A percentile compares a stretch with the other conserved stretches of the same genome.
These are phyloP conservation scores for Oriolus oriolus DNA, from an alignment of 2,113 vertebrate genomes.

Conservation along the genomic window DNA sequence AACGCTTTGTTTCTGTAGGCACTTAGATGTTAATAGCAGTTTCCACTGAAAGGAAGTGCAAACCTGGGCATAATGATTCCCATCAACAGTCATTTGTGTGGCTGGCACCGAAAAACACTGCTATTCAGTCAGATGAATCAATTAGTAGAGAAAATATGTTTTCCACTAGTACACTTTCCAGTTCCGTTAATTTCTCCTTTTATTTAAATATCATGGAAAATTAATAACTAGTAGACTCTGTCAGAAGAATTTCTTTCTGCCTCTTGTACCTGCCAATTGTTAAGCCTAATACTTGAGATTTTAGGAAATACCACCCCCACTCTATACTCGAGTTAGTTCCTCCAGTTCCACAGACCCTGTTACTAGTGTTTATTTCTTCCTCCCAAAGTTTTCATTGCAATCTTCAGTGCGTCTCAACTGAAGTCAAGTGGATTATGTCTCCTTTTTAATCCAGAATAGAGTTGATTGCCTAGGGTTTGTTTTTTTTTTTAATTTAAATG, in stretches of 20 bases:
- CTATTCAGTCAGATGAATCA: neutral
- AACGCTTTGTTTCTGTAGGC: conserved; percentile 28
- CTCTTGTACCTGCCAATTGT: neutral
- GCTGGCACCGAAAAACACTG: neutral
- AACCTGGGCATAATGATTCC: neutral
- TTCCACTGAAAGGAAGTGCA: neutral
- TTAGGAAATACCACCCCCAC: neutral
- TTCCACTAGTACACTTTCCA: neutral
- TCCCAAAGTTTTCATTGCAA: neutral
- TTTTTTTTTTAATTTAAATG: neutral
- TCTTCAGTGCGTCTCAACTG: neutral
- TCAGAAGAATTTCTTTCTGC: neutral
- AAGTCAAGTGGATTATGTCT: neutral
- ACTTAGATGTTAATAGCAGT: conserved; percentile 17
- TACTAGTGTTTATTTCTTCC: neutral
- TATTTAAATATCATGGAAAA: neutral
- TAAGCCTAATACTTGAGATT: neutral
- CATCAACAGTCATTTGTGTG: neutral
- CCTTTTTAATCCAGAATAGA: neutral
- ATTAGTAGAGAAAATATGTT: neutral
- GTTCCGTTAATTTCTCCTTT: neutral
- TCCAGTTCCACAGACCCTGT: neutral
- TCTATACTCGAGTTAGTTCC: neutral
- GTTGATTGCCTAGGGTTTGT: neutral
- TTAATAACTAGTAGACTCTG: neutral